Percentiles rank a stretch among this genome's conserved stretches.
Conservation (phyloP, 2,888 invertebrate genomes). For the Hyposoter didymator region DNA sequence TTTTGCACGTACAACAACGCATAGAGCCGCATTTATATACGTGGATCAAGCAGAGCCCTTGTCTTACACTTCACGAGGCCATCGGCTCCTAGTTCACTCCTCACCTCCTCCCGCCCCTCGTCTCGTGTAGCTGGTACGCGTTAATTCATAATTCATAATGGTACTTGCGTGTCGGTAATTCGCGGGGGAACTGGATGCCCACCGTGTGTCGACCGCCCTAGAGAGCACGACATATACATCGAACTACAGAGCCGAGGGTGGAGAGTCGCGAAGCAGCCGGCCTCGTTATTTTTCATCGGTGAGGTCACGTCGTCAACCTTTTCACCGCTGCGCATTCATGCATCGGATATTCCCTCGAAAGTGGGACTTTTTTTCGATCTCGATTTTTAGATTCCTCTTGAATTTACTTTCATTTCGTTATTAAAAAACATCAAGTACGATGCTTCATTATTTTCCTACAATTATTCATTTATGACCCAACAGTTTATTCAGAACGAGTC, state of each 20-base stretch:
- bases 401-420: background rate
- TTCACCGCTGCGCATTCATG: slow-evolving; percentile 23
- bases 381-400: background rate
- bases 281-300: slow-evolving; percentile 76
- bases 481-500: background rate
- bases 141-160: slow-evolving; percentile 82
- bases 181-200: slow-evolving; percentile 67
- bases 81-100: slow-evolving; percentile 43
- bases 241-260: slow-evolving; percentile 40
- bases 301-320: slow-evolving; percentile 52
- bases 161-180: slow-evolving; percentile 80
- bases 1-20: background rate
- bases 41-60: slow-evolving; percentile 29
- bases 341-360: slow-evolving; percentile 19
- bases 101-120: slow-evolving; percentile 32
- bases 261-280: slow-evolving; percentile 53
- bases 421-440: background rate
- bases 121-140: slow-evolving; percentile 66
- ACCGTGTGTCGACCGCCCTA: slow-evolving; percentile 49
- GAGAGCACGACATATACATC: slow-evolving; percentile 55
- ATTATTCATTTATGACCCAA: background rate
- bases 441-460: background rate
- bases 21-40: background rate
- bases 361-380: background rate
- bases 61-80: slow-evolving; percentile 59